Conservation (phyloP, 2,888 invertebrate species). For the Tachina grossa region DNA sequence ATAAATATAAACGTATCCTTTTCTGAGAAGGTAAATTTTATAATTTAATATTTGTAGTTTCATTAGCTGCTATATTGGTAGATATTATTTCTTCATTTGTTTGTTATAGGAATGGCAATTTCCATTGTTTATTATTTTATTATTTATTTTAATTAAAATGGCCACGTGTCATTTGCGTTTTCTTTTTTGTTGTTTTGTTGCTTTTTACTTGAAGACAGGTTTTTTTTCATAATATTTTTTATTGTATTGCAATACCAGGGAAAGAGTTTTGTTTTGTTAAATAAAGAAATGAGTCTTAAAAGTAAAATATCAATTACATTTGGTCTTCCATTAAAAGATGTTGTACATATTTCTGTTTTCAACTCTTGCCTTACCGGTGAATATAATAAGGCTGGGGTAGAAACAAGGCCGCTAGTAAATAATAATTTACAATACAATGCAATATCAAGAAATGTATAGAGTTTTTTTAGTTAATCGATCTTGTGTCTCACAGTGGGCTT, state of each 20-base stretch:
- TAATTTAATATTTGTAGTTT: conserved; percentile 49
- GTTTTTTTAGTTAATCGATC: too few species aligned
- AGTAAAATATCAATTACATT: conserved; percentile 63
- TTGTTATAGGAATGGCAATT: conserved; percentile 43
- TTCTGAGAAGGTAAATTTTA: conserved; percentile 30
- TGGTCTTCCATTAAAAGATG: conserved; percentile 49
- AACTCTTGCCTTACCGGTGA: too few species aligned
- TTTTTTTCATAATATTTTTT: conserved; percentile 13
- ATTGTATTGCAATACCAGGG: background rate
- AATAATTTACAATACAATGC: too few species aligned
- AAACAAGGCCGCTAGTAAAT: too few species aligned
- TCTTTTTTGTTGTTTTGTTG: conserved; percentile 38
- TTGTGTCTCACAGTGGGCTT: too few species aligned
- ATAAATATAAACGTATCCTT: background rate
- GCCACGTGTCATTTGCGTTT: conserved; percentile 72
- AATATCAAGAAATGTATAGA: too few species aligned
- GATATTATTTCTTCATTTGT: conserved; percentile 30
- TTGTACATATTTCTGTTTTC: conserved; percentile 20
- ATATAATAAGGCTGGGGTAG: background rate
- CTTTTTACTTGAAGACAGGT: conserved; percentile 50
- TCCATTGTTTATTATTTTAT: conserved; percentile 63
- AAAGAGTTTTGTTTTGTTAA: conserved; percentile 23
- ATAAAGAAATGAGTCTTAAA: conserved; percentile 48
- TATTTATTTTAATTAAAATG: conserved; percentile 74
- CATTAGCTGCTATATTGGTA: conserved; percentile 42